Evolutionary conservation across 30 jellyfish, hydroid and myxozoan species (phyloP).

Genomic region (Rhopilema esculentum): DNA sequence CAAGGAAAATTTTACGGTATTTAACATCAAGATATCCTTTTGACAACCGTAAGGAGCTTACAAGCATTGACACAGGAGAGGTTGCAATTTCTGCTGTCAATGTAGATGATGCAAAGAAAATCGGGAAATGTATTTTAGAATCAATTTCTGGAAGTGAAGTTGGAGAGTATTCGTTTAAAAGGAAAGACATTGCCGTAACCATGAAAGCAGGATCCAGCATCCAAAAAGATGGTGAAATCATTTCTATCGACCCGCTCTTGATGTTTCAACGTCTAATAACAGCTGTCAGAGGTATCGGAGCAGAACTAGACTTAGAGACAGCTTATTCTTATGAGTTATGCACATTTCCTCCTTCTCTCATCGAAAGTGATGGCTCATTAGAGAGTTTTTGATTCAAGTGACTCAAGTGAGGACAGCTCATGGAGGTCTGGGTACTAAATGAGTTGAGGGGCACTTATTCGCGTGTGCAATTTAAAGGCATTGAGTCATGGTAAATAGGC

Average conservation of each 20-base stretch:
- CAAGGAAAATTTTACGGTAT: slow-evolving; percentile 7
- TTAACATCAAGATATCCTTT: slow-evolving; percentile 17
- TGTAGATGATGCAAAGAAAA: slow-evolving; percentile 24
- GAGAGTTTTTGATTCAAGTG: neutral
- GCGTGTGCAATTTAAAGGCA: neutral
- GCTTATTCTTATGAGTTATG: too few species aligned
- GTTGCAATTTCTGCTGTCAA: slow-evolving; percentile 41
- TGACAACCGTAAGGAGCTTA: slow-evolving; percentile 35
- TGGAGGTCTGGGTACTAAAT: neutral
- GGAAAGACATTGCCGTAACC: neutral
- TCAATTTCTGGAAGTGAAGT: slow-evolving; percentile 41
- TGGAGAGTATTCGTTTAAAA: slow-evolving; percentile 16
- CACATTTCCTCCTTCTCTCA: too few species aligned
- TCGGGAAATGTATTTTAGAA: too few species aligned
- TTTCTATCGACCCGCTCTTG: neutral
- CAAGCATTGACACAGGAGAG: slow-evolving; percentile 40
- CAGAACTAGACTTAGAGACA: too few species aligned
- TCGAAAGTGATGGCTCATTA: too few species aligned
- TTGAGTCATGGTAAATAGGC: too few species aligned
- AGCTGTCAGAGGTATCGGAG: too few species aligned
- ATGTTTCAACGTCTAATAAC: neutral
- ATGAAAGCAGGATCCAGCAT: neutral
- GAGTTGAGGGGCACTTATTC: neutral
- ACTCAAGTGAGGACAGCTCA: neutral
- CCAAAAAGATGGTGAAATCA: neutral